Conservation (phyloP, 2,888 invertebrate genomes). For the Candidula unifasciata region DNA sequence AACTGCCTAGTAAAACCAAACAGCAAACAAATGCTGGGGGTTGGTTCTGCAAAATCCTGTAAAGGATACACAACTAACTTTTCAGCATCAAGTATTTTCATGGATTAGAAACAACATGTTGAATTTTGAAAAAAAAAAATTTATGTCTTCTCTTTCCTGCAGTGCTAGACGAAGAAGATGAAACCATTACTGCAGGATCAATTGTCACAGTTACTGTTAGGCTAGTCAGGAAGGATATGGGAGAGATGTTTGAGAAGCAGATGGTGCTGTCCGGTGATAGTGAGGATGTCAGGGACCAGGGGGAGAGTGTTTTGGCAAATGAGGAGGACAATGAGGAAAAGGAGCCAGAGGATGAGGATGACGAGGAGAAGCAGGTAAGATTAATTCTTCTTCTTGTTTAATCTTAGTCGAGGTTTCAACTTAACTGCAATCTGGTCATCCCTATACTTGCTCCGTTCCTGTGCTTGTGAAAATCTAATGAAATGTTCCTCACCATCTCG, state of each 20-base stretch:
- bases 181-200: conserved; percentile 96
- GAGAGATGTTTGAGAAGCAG: conserved; percentile 78
- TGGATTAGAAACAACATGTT: no score
- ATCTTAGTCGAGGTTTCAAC: no score
- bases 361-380: conserved; percentile 47
- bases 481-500: no score
- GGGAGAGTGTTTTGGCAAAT: conserved; percentile 51
- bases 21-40: no score
- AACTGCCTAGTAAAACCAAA: no score
- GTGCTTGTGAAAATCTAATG: no score
- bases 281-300: conserved; percentile 43
- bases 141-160: conserved; percentile 7
- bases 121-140: background rate
- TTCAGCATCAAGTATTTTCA: no score
- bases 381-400: background rate
- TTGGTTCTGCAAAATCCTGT: no score
- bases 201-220: conserved; percentile 97
- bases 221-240: conserved; percentile 89
- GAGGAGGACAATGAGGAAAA: conserved; percentile 58
- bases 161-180: conserved; percentile 97
- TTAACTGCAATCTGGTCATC: no score
- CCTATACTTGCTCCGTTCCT: no score
- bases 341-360: conserved; percentile 55
- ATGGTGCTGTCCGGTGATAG: background rate
- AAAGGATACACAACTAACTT: no score